Conservation (phyloP, 53 echinoderm and acorn worm genomes). For the Holothuria scabra region DNA sequence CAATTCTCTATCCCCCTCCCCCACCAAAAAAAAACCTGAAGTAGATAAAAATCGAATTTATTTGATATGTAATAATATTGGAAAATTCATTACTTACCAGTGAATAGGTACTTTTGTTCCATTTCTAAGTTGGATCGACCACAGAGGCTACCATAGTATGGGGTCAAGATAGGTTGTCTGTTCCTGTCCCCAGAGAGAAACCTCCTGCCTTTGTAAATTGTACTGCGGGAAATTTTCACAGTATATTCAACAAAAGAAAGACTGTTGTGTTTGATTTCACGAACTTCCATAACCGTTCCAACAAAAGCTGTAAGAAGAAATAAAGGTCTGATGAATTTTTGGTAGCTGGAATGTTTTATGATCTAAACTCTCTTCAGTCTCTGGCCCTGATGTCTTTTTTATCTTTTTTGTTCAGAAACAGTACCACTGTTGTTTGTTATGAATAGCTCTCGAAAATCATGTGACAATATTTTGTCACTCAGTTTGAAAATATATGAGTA, state of each 20-base stretch:
- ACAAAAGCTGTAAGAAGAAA: constrained; percentile 6
- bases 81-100: constrained; percentile 6
- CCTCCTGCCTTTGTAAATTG: constrained; percentile 2
- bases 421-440: no score
- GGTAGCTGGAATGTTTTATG: no score
- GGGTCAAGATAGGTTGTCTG: constrained; percentile 16
- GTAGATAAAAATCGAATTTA: no score
- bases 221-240: background rate
- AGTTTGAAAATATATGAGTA: no score
- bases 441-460: no score
- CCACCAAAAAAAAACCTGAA: no score
- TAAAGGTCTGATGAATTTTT: background rate
- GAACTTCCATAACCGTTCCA: background rate
- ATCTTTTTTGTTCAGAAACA: no score
- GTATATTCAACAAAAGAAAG: background rate
- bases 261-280: background rate
- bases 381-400: no score
- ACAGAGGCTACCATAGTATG: constrained; percentile 33
- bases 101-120: background rate
- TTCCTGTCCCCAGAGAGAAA: background rate
- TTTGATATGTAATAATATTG: background rate
- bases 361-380: no score
- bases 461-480: no score
- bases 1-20: background rate
- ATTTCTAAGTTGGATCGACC: constrained; percentile 17